Evolutionary conservation across 2,797 vertebrate species (phyloP), one percentile per base, ranked within the genome.

Genomic region (Pempheris klunzingeri): DNA sequence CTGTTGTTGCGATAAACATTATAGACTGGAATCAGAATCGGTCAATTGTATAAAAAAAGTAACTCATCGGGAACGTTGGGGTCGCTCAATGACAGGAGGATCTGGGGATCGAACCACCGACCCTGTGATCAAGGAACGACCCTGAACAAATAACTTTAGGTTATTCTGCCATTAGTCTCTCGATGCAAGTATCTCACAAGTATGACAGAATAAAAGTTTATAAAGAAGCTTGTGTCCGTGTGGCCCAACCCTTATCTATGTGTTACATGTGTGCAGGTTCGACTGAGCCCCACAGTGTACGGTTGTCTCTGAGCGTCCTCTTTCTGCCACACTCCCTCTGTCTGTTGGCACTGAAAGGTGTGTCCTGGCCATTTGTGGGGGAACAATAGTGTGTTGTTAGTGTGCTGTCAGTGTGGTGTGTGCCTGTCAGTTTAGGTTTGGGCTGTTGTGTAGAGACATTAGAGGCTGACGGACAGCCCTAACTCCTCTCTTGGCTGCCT

Each of bases 361-460:
- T 72, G 38, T 73, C 64, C 36, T 55, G 78, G 82, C 84, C 74
- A 74, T 93, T 92, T 80, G 83, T 34, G 18, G 57, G 61, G 55
- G 86, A 92, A 94, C 92, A 94, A 92, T 90, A 72, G 87, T 50
- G 78, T 90, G 76, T 93, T 92, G 85, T 90, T 88, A 86, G 87
- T 87, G 86, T 70, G 82, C 89, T 92, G 93, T 92, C 92, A 90
- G 79, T 61, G 61, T 61, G 62, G 86, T 90, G 90, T 91, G 90
- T 86, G 91, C 77, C 78, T 88, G 85, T 89, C 90, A 90, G 86
- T 81, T 91, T 77, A 22, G 78, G 87, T 94, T 92, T 93, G 82
- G 86, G 49, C 71, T 70, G 74, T 77, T 88, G 78, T 88, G 84
- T 69, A 59, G 87, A 93, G 91, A 93, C 76, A 86, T 87, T 86